phyloP scores from a whole-genome alignment of 2,113 vertebrate genomes.

The Labrus mixtus region DNA sequence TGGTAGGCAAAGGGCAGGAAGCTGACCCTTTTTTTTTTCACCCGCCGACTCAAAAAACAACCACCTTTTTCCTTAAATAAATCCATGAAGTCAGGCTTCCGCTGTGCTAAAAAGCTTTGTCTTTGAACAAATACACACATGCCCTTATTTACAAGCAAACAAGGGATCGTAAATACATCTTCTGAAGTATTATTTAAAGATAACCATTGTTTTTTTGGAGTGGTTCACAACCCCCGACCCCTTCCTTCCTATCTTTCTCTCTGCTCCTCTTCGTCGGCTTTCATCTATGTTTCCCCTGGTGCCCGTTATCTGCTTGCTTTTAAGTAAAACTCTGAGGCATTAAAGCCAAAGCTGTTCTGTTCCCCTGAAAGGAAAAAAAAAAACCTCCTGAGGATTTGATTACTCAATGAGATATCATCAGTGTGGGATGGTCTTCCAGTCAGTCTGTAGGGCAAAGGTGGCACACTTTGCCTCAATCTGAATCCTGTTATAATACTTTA shows the following conservation, averaged over 20 bases:
- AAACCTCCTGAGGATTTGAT: slow-evolving; percentile 2
- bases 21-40: slow-evolving; percentile 8
- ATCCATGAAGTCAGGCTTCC: slow-evolving; percentile 10
- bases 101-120: slow-evolving; percentile 16
- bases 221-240: slow-evolving; percentile 37
- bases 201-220: slow-evolving; percentile 59
- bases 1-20: slow-evolving; percentile 39
- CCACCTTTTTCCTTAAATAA: slow-evolving; percentile 43
- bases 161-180: slow-evolving; percentile 64
- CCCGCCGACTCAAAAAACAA: slow-evolving; percentile 26
- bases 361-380: slow-evolving; percentile 20
- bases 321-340: slow-evolving; percentile 41
- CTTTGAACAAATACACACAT: slow-evolving; percentile 44
- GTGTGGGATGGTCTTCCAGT: slow-evolving; percentile 22
- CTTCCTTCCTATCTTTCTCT: slow-evolving; percentile 75
- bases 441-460: background rate
- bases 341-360: slow-evolving; percentile 28
- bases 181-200: slow-evolving; percentile 73
- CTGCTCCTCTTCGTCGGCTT: slow-evolving; percentile 62
- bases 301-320: slow-evolving; percentile 49
- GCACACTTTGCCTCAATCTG: background rate
- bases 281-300: slow-evolving; percentile 51
- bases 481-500: background rate
- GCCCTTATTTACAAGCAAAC: slow-evolving; percentile 16
- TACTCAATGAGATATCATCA: slow-evolving; percentile 23